Evolutionary conservation across 1,140 invertebrate species (phyloP).

Genomic region (Sogatella furcifera): DNA sequence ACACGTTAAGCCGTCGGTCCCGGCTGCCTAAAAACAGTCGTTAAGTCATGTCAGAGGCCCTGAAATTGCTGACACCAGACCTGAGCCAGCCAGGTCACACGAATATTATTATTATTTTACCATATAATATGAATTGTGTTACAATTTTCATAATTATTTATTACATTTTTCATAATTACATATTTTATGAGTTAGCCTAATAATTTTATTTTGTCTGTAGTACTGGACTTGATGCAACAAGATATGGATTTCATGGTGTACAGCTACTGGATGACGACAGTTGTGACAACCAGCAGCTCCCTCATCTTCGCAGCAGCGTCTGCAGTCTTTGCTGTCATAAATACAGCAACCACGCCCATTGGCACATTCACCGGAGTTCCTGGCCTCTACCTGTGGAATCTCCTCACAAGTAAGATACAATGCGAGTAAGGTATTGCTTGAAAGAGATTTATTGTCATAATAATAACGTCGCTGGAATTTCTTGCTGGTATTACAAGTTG

Average conservation of each 20-base stretch:
- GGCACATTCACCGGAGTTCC: conserved; percentile 58
- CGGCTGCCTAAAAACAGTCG: too few relatives aligned
- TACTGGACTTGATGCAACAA: conserved; percentile 44
- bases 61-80: too few relatives aligned
- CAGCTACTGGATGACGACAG: conserved; percentile 57
- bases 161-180: neutral
- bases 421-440: too few relatives aligned
- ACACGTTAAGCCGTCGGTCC: too few relatives aligned
- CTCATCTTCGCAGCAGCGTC: conserved; percentile 53
- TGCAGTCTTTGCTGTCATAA: conserved; percentile 64
- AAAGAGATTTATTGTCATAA: neutral
- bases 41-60: too few relatives aligned
- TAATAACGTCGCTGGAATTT: neutral
- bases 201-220: conserved; percentile 28
- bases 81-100: too few relatives aligned
- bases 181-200: neutral
- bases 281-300: conserved; percentile 49
- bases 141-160: too few relatives aligned
- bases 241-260: conserved; percentile 56
- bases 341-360: conserved; percentile 62
- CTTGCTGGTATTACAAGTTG: neutral
- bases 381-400: conserved; percentile 72
- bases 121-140: too few relatives aligned
- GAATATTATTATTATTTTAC: too few relatives aligned
- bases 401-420: conserved; percentile 50